A percentile compares a stretch with the other conserved stretches of the same genome.
Conservation (phyloP, 2,797 vertebrate species). For the Paratrypauchen microcephalus region DNA sequence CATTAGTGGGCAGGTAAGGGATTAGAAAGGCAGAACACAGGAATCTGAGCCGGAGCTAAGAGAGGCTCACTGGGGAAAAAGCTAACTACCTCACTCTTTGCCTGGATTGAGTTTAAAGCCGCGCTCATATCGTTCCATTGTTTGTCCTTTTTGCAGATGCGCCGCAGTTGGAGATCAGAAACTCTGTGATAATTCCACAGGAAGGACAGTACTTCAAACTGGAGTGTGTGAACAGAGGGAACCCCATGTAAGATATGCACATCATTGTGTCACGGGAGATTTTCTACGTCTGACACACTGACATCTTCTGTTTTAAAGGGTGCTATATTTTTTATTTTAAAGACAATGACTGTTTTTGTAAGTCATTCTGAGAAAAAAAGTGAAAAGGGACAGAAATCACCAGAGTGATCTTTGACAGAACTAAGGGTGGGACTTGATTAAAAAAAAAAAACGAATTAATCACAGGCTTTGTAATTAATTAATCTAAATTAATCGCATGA, state of each 20-base stretch:
- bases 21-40: conserved; percentile 63
- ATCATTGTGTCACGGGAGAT: neutral
- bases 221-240: conserved; percentile 97
- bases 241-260: conserved; percentile 89
- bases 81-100: conserved; percentile 46
- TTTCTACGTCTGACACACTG: neutral
- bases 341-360: too few species aligned
- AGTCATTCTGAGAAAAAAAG: too few species aligned
- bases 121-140: conserved; percentile 20
- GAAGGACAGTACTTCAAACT: conserved; percentile 96
- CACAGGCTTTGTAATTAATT: too few species aligned
- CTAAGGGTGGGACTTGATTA: too few species aligned
- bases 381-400: too few species aligned
- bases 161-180: conserved; percentile 91
- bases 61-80: conserved; percentile 52
- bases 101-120: conserved; percentile 38
- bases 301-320: neutral
- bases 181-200: conserved; percentile 89
- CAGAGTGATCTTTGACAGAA: too few species aligned
- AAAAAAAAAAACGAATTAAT: too few species aligned
- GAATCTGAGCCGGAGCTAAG: conserved; percentile 49
- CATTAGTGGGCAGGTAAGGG: conserved; percentile 73
- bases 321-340: neutral
- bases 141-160: conserved; percentile 80
- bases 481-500: too few species aligned